Evolutionary conservation across 2,888 invertebrate genomes (phyloP).

Genomic region (Coelopa pilipes): DNA sequence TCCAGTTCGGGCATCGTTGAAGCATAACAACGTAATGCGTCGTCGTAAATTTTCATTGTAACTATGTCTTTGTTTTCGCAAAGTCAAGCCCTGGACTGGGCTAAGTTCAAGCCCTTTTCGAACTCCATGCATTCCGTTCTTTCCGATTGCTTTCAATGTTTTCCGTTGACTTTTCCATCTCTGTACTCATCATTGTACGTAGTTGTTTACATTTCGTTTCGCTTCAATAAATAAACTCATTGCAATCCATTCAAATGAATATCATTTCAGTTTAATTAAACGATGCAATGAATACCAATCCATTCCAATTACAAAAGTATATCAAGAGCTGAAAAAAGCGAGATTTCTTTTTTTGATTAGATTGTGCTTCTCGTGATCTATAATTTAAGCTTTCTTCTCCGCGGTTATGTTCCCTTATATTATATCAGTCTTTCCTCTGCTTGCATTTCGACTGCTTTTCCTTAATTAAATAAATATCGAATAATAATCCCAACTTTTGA

Average conservation of each 20-base stretch:
- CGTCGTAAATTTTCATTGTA: not conserved
- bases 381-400: no score
- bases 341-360: no score
- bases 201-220: not conserved
- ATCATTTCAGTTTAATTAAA: slow-evolving; percentile 9
- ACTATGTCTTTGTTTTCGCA: not conserved
- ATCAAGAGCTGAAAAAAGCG: no score
- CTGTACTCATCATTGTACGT: not conserved
- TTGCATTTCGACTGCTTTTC: no score
- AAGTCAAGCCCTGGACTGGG: not conserved
- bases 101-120: not conserved
- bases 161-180: no score
- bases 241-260: no score
- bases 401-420: no score
- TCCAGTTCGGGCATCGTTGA: not conserved
- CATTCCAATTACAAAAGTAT: no score
- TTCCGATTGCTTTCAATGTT: not conserved
- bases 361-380: no score
- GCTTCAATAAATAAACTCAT: slow-evolving; percentile 6
- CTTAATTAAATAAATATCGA: no score
- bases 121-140: not conserved
- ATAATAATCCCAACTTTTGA: no score
- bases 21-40: slow-evolving; percentile 3
- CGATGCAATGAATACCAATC: not conserved
- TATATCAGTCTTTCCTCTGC: no score